Percentiles rank a stretch among this genome's conserved stretches.
Evolutionary conservation across 2,888 invertebrate species (phyloP).

Genomic region (Chrysolina haemoptera): DNA sequence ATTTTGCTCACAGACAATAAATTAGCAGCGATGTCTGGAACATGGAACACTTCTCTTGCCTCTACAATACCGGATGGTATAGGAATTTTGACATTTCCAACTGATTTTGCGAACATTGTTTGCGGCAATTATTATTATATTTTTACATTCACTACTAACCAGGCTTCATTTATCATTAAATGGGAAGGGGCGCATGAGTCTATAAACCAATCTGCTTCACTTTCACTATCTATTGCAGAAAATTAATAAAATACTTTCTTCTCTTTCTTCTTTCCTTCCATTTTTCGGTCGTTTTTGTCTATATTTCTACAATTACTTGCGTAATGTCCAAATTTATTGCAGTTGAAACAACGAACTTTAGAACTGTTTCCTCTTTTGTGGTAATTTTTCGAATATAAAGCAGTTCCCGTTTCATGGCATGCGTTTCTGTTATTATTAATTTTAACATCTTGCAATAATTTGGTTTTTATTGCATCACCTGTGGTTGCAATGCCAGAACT

Average conservation of each 20-base stretch:
- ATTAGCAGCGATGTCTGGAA: not conserved
- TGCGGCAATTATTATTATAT: not conserved
- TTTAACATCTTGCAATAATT: constrained; percentile 5
- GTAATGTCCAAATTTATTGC: not conserved
- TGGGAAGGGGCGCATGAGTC: constrained; percentile 6
- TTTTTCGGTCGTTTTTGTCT: not conserved
- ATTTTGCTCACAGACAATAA: not conserved
- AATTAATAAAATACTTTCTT: not conserved
- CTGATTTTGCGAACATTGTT: not conserved
- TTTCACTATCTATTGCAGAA: not conserved
- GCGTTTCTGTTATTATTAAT: not conserved
- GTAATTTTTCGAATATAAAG: not conserved
- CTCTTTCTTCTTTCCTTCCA: not conserved
- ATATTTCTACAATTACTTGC: constrained; percentile 5
- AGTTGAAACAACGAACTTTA: not conserved
- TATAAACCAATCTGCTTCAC: not conserved
- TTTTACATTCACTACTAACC: not conserved
- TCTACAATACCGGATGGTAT: not conserved
- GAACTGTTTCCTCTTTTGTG: not conserved
- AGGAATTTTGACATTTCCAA: not conserved
- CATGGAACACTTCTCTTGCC: not conserved
- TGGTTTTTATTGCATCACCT: not conserved
- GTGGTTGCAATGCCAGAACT: not conserved
- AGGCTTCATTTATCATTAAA: not conserved
- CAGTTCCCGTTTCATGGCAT: not conserved